phyloP scores from a whole-genome alignment of 2,113 vertebrate genomes.

The Gopherus evgoodei region DNA sequence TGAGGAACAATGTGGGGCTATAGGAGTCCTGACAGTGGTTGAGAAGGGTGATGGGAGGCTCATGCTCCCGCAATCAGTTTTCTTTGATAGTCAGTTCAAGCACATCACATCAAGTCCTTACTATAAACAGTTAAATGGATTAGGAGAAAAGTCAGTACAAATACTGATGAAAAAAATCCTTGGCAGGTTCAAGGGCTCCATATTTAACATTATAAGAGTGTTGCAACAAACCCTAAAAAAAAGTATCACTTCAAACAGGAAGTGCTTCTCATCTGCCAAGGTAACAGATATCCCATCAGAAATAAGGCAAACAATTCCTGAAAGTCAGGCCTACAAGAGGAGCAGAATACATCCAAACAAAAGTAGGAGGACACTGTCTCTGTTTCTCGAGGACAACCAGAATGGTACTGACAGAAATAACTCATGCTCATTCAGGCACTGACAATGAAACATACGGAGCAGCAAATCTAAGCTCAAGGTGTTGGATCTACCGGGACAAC shows the following conservation, averaged over 20 bases:
- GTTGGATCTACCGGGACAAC: not conserved
- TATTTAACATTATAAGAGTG: not conserved
- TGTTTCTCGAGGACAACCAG: not conserved
- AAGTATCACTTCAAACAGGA: not conserved
- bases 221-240: not conserved
- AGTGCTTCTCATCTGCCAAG: not conserved
- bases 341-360: not conserved
- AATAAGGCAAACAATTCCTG: not conserved
- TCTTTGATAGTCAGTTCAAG: conserved; percentile 30
- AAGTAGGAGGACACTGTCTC: not conserved
- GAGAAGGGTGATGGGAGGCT: not conserved
- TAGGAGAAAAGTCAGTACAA: conserved; percentile 10
- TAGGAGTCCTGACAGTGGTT: conserved; percentile 20
- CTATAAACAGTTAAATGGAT: not conserved
- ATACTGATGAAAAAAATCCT: not conserved
- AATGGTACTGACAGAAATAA: not conserved
- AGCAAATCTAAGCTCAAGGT: not conserved
- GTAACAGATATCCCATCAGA: not conserved
- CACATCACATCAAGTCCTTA: not conserved
- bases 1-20: not conserved
- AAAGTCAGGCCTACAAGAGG: not conserved
- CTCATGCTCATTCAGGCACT: not conserved
- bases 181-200: not conserved
- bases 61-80: not conserved
- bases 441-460: not conserved